phyloP scores from a whole-genome alignment of 2,113 vertebrate species.

The Pipa parva region DNA sequence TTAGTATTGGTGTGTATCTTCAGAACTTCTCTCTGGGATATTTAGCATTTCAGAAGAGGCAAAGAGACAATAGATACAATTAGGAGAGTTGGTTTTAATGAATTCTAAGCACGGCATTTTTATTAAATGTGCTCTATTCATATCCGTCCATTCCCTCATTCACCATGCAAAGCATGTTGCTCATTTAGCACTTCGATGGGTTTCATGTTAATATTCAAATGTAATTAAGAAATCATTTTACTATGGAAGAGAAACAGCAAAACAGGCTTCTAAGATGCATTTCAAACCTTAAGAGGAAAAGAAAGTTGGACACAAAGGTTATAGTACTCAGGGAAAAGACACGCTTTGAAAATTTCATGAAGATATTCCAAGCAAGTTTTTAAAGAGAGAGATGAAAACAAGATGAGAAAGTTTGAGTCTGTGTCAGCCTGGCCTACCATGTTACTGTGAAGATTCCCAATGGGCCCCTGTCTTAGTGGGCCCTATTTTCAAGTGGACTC shows the following conservation, averaged over 20 bases:
- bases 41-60: constrained; percentile 36
- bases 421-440: too few relatives aligned
- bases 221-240: constrained; percentile 41
- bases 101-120: constrained; percentile 12
- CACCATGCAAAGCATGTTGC: constrained; percentile 22
- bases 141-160: not conserved
- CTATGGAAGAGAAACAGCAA: constrained; percentile 27
- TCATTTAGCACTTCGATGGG: constrained; percentile 25
- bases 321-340: too few relatives aligned
- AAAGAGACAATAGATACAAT: constrained; percentile 21
- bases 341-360: too few relatives aligned
- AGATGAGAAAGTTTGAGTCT: too few relatives aligned
- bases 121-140: constrained; percentile 13
- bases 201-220: constrained; percentile 34
- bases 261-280: constrained; percentile 17
- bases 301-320: constrained; percentile 15
- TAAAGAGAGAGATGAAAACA: too few relatives aligned
- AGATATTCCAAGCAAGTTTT: constrained; percentile 1
- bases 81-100: not conserved
- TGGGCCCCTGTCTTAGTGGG: too few relatives aligned
- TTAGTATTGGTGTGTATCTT: constrained; percentile 11
- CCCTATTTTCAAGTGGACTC: too few relatives aligned
- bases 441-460: too few relatives aligned
- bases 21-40: constrained; percentile 6
- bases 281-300: not conserved